A percentile compares a stretch with the other conserved stretches of the same genome.
These are phyloP conservation scores for Misgurnus anguillicaudatus DNA, from an alignment of 2,113 vertebrate species.

Conservation along the genomic window DNA sequence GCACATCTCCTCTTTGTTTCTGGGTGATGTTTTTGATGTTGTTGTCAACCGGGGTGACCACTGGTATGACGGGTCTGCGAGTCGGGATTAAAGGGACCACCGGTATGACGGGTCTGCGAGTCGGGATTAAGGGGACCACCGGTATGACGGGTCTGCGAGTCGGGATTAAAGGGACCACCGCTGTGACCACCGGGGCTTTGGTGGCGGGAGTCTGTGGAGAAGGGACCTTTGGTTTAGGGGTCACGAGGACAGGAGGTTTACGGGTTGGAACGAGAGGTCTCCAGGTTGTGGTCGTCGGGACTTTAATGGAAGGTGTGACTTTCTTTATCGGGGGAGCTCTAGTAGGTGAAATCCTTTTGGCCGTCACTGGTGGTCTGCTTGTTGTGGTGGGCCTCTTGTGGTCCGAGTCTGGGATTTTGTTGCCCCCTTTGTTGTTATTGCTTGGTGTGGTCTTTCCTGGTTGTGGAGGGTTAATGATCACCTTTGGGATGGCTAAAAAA, in stretches of 20 bases:
- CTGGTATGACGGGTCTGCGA: slow-evolving; percentile 48
- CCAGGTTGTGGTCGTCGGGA: slow-evolving; percentile 29
- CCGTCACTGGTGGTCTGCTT: slow-evolving; percentile 64
- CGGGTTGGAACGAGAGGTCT: slow-evolving; percentile 62
- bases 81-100: slow-evolving; percentile 53
- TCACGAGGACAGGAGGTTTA: slow-evolving; percentile 45
- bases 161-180: slow-evolving; percentile 40
- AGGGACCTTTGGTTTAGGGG: slow-evolving; percentile 37
- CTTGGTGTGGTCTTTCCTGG: slow-evolving; percentile 70
- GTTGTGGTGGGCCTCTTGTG: slow-evolving; percentile 72
- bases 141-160: slow-evolving; percentile 57
- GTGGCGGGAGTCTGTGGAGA: slow-evolving; percentile 45
- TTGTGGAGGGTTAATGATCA: slow-evolving; percentile 78
- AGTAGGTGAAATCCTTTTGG: slow-evolving; percentile 57
- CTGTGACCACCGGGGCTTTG: slow-evolving; percentile 21
- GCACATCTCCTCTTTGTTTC: slow-evolving; percentile 94
- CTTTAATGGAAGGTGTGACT: slow-evolving; percentile 56
- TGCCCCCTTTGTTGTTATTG: slow-evolving; percentile 63
- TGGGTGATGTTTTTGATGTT: slow-evolving; percentile 83
- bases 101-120: slow-evolving; percentile 54
- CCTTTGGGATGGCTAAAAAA: slow-evolving; percentile 78
- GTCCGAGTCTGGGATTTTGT: slow-evolving; percentile 77
- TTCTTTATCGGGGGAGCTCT: slow-evolving; percentile 53
- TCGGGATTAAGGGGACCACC: slow-evolving; percentile 44
- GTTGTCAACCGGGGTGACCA: slow-evolving; percentile 80